Conservation (phyloP, 2,113 vertebrate species). For the Calyptomena viridis region DNA sequence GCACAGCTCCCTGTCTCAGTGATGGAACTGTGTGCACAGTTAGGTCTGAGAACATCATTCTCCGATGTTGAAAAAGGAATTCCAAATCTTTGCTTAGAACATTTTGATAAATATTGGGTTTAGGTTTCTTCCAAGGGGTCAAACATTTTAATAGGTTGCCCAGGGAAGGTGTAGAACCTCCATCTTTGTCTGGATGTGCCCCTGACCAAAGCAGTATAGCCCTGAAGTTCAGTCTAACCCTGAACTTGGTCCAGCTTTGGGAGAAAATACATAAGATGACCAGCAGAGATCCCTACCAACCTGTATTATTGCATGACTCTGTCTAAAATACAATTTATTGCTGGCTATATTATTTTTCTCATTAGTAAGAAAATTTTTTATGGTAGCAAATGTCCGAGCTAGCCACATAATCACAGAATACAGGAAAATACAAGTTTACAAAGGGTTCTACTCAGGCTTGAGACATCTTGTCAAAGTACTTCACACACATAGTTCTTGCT, state of each 20-base stretch:
- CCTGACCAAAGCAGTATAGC: not conserved
- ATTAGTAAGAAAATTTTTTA: not conserved
- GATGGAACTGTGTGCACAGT: not conserved
- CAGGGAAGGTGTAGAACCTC: not conserved
- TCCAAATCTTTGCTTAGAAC: not conserved
- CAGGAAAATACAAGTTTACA: not conserved
- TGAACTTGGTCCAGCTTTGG: not conserved
- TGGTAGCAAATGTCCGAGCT: not conserved
- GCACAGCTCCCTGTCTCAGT: not conserved
- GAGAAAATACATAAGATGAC: not conserved
- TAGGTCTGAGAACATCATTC: not conserved
- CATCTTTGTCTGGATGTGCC: not conserved
- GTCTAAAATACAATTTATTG: not conserved
- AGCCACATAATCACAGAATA: not conserved
- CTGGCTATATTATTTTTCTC: not conserved
- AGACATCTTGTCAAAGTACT: not conserved
- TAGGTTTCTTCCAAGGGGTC: not conserved
- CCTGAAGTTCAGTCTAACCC: not conserved
- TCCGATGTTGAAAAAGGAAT: not conserved
- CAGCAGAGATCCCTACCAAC: not conserved
- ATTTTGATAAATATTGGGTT: not conserved
- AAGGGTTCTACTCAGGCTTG: not conserved
- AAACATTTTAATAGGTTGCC: not conserved
- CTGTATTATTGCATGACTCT: not conserved
- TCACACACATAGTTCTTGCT: not conserved